These are phyloP conservation scores for Agonopterix subpropinquella DNA, from an alignment of 2,888 invertebrate species.

Conservation along the genomic window DNA sequence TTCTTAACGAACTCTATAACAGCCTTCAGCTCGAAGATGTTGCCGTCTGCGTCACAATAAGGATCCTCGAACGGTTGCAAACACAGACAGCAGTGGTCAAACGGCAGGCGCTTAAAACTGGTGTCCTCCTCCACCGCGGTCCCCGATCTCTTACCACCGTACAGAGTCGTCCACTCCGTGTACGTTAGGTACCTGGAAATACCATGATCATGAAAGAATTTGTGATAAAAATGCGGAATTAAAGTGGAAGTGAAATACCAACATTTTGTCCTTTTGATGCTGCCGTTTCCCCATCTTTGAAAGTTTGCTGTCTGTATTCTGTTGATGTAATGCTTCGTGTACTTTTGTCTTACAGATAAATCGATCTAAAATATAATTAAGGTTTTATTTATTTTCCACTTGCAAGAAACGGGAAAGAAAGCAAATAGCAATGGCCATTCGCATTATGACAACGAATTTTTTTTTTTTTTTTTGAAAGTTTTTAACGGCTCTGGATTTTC, in stretches of 20 bases:
- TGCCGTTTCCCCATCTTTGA: slow-evolving; percentile 92
- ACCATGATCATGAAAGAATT: not conserved
- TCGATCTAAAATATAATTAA: too few species aligned
- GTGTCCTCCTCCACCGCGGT: slow-evolving; percentile 83
- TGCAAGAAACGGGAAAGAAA: too few species aligned
- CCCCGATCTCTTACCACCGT: slow-evolving; percentile 89
- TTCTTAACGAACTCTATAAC: slow-evolving; percentile 91
- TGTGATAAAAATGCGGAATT: not conserved
- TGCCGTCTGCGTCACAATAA: slow-evolving; percentile 92
- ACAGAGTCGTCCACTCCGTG: slow-evolving; percentile 92
- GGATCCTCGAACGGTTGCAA: slow-evolving; percentile 95
- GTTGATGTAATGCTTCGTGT: not conserved
- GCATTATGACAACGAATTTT: too few species aligned
- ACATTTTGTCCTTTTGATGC: slow-evolving; percentile 97
- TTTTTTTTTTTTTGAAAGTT: too few species aligned
- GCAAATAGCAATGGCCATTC: too few species aligned
- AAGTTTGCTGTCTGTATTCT: not conserved
- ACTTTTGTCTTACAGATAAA: too few species aligned
- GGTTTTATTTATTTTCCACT: too few species aligned
- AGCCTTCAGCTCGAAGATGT: slow-evolving; percentile 93
- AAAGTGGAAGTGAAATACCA: slow-evolving; percentile 25
- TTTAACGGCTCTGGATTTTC: too few species aligned
- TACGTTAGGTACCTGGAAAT: slow-evolving; percentile 85
- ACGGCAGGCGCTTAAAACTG: slow-evolving; percentile 93
- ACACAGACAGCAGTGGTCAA: slow-evolving; percentile 93